Conservation (phyloP, 2,113 vertebrate genomes). For the Mugil cephalus region DNA sequence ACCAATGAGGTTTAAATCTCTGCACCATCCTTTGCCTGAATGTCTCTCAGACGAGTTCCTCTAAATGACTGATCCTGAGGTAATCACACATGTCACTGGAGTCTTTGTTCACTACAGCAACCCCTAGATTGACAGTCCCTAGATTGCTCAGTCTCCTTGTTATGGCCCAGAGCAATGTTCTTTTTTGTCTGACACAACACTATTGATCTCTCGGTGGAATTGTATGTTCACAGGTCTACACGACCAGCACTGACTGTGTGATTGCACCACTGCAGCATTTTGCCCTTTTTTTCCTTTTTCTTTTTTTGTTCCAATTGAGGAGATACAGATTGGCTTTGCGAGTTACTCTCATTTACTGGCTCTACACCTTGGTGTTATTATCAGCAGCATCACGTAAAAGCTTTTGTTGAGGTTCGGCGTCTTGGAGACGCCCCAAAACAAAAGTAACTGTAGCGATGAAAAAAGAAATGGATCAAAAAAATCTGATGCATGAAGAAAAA, state of each 20-base stretch:
- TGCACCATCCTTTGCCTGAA: slow-evolving; percentile 10
- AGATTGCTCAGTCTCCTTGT: slow-evolving; percentile 56
- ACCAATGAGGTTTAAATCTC: slow-evolving; percentile 17
- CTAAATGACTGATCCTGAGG: slow-evolving; percentile 39
- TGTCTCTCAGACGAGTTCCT: slow-evolving; percentile 26
- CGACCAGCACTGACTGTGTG: slow-evolving; percentile 37
- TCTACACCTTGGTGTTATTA: slow-evolving; percentile 28
- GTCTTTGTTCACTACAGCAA: slow-evolving; percentile 56
- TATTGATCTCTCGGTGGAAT: slow-evolving; percentile 65
- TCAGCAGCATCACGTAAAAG: slow-evolving; percentile 22
- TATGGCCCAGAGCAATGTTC: slow-evolving; percentile 52
- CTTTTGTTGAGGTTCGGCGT: slow-evolving; percentile 28
- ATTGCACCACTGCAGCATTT: slow-evolving; percentile 44
- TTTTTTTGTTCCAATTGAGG: slow-evolving; percentile 48
- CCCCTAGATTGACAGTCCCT: slow-evolving; percentile 44
- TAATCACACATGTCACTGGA: slow-evolving; percentile 45
- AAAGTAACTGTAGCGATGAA: neutral
- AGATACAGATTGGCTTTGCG: slow-evolving; percentile 52
- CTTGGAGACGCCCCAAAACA: slow-evolving; percentile 18
- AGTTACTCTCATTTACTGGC: slow-evolving; percentile 48
- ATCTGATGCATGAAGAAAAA: neutral
- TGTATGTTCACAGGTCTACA: slow-evolving; percentile 46
- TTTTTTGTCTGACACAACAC: slow-evolving; percentile 64
- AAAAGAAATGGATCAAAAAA: slow-evolving; percentile 16
- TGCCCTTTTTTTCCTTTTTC: slow-evolving; percentile 1